Conservation (phyloP, 2,797 vertebrate species). For the Hapalemur alaotrensis region DNA sequence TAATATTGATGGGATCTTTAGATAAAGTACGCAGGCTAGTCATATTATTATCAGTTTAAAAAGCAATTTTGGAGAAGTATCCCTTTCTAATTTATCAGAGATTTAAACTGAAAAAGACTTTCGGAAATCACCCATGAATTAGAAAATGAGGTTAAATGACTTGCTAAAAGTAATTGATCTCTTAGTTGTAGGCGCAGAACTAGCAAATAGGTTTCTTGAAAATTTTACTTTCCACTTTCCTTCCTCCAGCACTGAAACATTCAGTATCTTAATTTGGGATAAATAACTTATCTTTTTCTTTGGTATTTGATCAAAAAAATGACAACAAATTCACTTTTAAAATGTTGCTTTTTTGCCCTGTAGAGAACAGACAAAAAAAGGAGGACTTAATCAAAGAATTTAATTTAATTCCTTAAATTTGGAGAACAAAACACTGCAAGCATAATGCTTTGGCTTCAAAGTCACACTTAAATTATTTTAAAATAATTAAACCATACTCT, state of each 20-base stretch:
- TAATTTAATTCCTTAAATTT: not conserved
- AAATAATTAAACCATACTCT: not conserved
- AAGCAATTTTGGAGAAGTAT: not conserved
- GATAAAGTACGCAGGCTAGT: not conserved
- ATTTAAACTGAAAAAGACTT: slow-evolving; percentile 15
- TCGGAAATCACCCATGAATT: not conserved
- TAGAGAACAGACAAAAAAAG: not conserved
- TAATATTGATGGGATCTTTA: not conserved
- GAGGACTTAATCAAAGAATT: not conserved
- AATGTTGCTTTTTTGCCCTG: not conserved
- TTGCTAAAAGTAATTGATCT: not conserved
- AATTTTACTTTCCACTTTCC: not conserved
- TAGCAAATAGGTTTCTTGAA: not conserved
- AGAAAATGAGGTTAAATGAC: not conserved
- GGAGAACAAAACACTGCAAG: not conserved
- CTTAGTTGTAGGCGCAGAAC: not conserved
- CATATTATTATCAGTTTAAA: slow-evolving; percentile 13
- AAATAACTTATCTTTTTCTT: not conserved
- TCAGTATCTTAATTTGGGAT: not conserved
- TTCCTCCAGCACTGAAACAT: not conserved
- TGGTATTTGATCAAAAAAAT: slow-evolving; percentile 10
- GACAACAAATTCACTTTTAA: not conserved
- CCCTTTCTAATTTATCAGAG: not conserved
- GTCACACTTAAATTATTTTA: not conserved
- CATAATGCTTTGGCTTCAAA: not conserved